phyloP scores from a whole-genome alignment of 2,888 invertebrate species.

The Unio delphinus region DNA sequence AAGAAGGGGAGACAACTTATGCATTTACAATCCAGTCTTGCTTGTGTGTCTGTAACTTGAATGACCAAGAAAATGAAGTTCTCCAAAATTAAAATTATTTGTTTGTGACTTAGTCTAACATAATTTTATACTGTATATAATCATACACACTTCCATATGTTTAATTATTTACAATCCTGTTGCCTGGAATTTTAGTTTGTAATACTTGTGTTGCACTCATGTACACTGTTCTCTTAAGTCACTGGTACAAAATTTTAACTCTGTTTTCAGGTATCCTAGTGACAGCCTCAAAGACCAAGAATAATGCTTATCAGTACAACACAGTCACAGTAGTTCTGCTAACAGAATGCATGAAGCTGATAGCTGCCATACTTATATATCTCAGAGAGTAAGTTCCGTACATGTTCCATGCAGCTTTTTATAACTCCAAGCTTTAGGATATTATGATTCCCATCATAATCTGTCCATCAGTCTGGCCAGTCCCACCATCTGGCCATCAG shows the following conservation, averaged over 20 bases:
- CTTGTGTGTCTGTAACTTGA: too few relatives aligned
- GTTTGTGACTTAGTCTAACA: too few relatives aligned
- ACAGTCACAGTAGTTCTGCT: constrained; percentile 87
- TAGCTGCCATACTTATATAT: constrained; percentile 81
- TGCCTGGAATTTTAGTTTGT: too few relatives aligned
- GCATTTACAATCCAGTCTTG: too few relatives aligned
- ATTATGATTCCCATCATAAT: background rate
- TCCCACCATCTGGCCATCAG: background rate
- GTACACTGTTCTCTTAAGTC: background rate
- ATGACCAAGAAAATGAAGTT: too few relatives aligned
- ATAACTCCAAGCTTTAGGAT: too few relatives aligned
- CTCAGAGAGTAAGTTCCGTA: constrained; percentile 69
- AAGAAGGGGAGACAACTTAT: too few relatives aligned
- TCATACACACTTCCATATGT: too few relatives aligned
- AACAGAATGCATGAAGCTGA: constrained; percentile 88
- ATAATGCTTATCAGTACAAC: constrained; percentile 86
- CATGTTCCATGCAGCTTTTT: background rate
- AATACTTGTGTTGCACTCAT: background rate
- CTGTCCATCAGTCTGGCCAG: background rate
- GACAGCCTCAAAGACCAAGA: constrained; percentile 87
- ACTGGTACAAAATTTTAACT: background rate
- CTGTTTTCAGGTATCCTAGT: constrained; percentile 86
- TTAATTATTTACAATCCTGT: too few relatives aligned
- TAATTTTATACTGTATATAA: too few relatives aligned
- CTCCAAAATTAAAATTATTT: too few relatives aligned